Evolutionary conservation across 1,140 invertebrate genomes (phyloP).

Genomic region (Rhopalosiphum maidis): DNA sequence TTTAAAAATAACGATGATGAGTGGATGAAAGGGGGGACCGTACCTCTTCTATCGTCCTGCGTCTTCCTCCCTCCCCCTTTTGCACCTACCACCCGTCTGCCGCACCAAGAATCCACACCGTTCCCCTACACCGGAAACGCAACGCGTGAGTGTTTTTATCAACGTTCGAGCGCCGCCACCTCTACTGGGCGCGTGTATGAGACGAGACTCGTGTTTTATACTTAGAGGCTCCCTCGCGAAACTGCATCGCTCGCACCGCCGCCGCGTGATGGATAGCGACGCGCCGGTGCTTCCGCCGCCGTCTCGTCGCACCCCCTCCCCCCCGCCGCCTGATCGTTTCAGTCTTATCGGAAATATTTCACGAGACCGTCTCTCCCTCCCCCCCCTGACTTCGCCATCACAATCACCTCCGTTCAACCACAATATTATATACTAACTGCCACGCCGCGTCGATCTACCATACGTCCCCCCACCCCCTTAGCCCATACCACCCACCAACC

Average conservation of each 20-base stretch:
- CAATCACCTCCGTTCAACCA: background rate
- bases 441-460: background rate
- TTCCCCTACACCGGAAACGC: background rate
- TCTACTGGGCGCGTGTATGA: background rate
- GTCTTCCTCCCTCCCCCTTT: background rate
- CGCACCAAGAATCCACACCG: background rate
- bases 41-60: background rate
- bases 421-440: background rate
- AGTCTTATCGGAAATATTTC: constrained; percentile 54
- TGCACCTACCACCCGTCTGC: background rate
- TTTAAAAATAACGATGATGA: constrained; percentile 11
- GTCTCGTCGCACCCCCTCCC: background rate
- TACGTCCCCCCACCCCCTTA: background rate
- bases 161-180: background rate
- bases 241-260: background rate
- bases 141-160: constrained; percentile 17
- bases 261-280: constrained; percentile 42
- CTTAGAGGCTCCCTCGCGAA: background rate
- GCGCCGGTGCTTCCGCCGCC: background rate
- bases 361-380: background rate
- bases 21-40: background rate
- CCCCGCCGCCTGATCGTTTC: background rate
- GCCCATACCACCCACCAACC: too few relatives aligned
- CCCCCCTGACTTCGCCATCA: background rate
- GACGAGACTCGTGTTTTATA: background rate